Evolutionary conservation across 2,797 vertebrate genomes (phyloP), one percentile per base, ranked within the genome.

Genomic region (Capromys pilorides): DNA sequence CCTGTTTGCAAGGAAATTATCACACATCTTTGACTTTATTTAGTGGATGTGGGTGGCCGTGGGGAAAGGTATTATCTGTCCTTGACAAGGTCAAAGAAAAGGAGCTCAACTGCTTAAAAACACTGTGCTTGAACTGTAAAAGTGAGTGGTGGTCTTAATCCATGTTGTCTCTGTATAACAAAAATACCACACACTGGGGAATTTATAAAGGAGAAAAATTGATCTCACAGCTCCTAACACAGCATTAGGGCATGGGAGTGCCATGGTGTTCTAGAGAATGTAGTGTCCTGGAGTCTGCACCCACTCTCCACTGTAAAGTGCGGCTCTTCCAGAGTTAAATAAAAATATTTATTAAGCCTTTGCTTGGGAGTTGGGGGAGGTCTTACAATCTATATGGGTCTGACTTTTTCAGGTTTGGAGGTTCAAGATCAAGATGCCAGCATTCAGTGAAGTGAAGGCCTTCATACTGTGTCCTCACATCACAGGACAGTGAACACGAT

Each of bases 101-200:
- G 41, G 69, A 84, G 39, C 14, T 16, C 7, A 81, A 67, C 33
- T 79, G 33, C 54, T 62, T 80, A 22, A 16, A n/a, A 28, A 64
- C 88, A 62, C 12, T 61, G 51, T 94, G 41, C 61, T 77, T 88
- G 49, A 59, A 88, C 73, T 80, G 87, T 13, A 84, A 92, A 83
- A 6, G 28, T 39, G 21, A 33, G 19, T 64, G 49, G 26, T 9
- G 19, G n/a, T 41, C 11, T 22, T 12, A 57, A 41, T 45, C n/a
- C 57, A 24, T 64, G 64, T 10, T 62, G 31, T 80, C 22, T 36
- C 57, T 6, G 9, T 71, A 19, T 62, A 39, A 41, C 9, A 79
- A 59, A 78, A 78, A 79, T 24, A 36, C 3, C 11, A 45, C 83
- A 88, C 22, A n/a, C n/a, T 31, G 18, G 51, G 2, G n/a, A 31